A percentile compares a stretch with the other conserved stretches of the same genome.
Evolutionary conservation across 2,888 invertebrate genomes (phyloP).

Genomic region (Drosophila anomelani): DNA sequence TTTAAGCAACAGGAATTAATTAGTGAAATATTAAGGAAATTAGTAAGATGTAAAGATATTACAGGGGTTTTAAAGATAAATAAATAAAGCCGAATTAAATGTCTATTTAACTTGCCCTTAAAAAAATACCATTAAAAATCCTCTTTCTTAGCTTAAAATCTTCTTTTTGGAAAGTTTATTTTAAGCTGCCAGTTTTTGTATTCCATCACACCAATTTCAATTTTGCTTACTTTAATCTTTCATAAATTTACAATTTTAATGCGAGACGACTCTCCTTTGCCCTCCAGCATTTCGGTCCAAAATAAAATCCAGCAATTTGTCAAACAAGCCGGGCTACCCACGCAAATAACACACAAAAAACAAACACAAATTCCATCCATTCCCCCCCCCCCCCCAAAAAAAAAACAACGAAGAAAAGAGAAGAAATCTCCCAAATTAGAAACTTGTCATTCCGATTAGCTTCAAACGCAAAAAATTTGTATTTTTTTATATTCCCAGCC

Average conservation of each 20-base stretch:
- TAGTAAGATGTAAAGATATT: background rate
- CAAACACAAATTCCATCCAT: constrained; percentile 6
- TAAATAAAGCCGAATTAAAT: background rate
- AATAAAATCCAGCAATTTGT: constrained; percentile 62
- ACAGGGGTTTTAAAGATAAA: background rate
- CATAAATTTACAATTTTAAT: constrained; percentile 40
- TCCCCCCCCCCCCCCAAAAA: constrained; percentile 12
- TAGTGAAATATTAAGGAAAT: background rate
- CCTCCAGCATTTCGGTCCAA: constrained; percentile 26
- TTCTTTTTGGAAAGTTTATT: background rate
- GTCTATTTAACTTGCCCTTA: background rate
- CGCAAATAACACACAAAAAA: constrained; percentile 46
- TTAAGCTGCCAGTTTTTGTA: background rate
- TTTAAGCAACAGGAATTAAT: background rate
- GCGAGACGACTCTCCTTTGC: background rate
- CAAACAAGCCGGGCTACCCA: constrained; percentile 54
- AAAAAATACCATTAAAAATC: background rate
- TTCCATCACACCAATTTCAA: constrained; percentile 15
- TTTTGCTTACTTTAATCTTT: constrained; percentile 36
- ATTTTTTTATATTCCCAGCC: constrained; percentile 21
- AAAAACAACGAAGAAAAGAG: constrained; percentile 20
- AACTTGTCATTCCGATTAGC: constrained; percentile 75
- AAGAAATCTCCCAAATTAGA: constrained; percentile 55
- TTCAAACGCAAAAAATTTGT: constrained; percentile 43
- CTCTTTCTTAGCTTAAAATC: constrained; percentile 8